Evolutionary conservation across 1,140 invertebrate genomes (phyloP), one percentile per base, ranked within the genome.

Genomic region (Nasonia giraulti): DNA sequence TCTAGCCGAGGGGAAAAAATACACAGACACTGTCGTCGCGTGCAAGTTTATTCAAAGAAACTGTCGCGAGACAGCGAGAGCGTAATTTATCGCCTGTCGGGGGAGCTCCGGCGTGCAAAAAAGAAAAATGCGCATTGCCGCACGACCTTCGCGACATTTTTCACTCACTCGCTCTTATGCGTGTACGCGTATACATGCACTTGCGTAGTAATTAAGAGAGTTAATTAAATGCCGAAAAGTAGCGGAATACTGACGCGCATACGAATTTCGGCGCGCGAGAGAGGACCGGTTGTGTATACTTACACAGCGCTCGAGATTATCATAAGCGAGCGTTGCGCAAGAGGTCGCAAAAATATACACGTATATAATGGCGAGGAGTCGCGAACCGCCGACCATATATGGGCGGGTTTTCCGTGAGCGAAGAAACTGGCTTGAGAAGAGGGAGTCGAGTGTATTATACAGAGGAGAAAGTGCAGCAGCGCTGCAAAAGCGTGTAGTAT

Each of bases 251-350:
- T 44, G 10, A 44, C 10, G 40, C 40, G 40, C 40, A 44, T 6
- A 8, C 10, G 40, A 44, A 44, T 44, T 44, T 10, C 5, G 5
- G 37, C 7, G 40, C 40, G 7, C 40, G 8, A 1, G 40, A 44
- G 8, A 44, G 5, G 40, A 44, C 40, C 40, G 40, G 40, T 44
- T 44, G 10, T 44, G 10, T 44, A 11, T 44, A 44, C 1, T 27
- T 27, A 27, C 27, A 27, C 8, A 44, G 50, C 12, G 50, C 50
- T 55, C 50, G 50, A 55, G 50, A 55, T 55, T 17, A 55, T 14
- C 50, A 55, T 55, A 55, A 55, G 68, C 68, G 68, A 7, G n/a
- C 68, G 68, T 69, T 69, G 68, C 68, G 68, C 68, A 69, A 69
- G n/a, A 55, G 50, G 17, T 55, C 2, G 50, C 8, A 55, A 55